Evolutionary conservation across 2,888 invertebrate genomes (phyloP).

Genomic region (Eupithecia dodoneata): DNA sequence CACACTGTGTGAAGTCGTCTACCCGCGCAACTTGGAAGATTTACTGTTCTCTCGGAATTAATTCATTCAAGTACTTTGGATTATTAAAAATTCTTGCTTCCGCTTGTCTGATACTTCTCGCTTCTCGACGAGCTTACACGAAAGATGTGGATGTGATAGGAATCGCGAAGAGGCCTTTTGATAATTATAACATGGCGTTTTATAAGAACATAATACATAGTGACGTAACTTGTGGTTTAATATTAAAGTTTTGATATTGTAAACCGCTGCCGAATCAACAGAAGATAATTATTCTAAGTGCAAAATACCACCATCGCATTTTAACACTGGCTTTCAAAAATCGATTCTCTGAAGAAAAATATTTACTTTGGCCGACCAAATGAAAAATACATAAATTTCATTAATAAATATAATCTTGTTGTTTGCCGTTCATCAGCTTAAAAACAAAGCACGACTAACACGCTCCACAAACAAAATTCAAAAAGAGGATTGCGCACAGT

Average conservation of each 20-base stretch:
- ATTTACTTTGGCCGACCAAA: slow-evolving; percentile 31
- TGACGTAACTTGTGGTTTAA: neutral
- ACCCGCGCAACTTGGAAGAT: slow-evolving; percentile 40
- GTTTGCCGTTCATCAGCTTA: slow-evolving; percentile 27
- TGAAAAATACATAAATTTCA: slow-evolving; percentile 21
- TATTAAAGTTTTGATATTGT: neutral
- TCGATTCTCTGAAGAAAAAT: slow-evolving; percentile 3
- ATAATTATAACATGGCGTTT: neutral
- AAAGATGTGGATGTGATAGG: neutral
- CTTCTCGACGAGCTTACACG: neutral
- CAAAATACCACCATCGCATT: neutral
- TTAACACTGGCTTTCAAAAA: neutral
- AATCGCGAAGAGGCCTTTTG: neutral
- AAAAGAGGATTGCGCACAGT: slow-evolving; percentile 7
- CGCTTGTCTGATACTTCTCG: slow-evolving; percentile 32
- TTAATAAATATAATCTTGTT: slow-evolving; percentile 25
- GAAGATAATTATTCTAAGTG: neutral
- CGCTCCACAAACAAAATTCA: slow-evolving; percentile 26
- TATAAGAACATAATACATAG: neutral
- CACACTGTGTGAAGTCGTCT: slow-evolving; percentile 46
- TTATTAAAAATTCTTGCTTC: slow-evolving; percentile 39
- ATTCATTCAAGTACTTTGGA: slow-evolving; percentile 39
- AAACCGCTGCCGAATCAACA: neutral
- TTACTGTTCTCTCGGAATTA: slow-evolving; percentile 42
- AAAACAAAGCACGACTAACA: slow-evolving; percentile 16